Evolutionary conservation across 2,888 invertebrate species (phyloP).

Genomic region (Mythimna lalbum): DNA sequence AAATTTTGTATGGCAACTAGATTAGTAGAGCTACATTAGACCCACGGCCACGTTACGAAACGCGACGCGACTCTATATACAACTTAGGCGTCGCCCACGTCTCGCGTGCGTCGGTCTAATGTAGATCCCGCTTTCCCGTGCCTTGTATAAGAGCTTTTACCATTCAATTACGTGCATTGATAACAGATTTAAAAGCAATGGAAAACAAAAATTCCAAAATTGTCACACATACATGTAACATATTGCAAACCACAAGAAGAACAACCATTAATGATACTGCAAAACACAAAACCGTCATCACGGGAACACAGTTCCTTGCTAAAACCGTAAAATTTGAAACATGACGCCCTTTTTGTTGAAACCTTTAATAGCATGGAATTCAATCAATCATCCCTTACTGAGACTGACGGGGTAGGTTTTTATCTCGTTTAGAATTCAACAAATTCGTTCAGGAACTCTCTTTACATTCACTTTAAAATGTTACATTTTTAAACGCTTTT

Average conservation of each 20-base stretch:
- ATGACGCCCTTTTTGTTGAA: conserved; percentile 56
- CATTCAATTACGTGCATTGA: no score
- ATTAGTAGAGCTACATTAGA: no score
- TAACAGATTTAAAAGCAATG: no score
- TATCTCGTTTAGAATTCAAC: conserved; percentile 57
- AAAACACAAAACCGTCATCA: conserved; percentile 32
- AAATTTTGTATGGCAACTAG: no score
- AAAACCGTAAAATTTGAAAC: conserved; percentile 56
- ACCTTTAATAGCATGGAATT: conserved; percentile 50
- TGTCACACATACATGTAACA: background rate
- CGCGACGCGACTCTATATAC: no score
- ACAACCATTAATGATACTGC: conserved; percentile 40
- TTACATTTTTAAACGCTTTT: conserved; percentile 41
- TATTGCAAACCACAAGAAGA: background rate
- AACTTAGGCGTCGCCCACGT: no score
- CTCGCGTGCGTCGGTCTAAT: no score
- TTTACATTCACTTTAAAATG: conserved; percentile 40
- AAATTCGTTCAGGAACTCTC: conserved; percentile 31
- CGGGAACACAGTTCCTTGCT: conserved; percentile 27
- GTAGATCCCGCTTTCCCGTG: no score
- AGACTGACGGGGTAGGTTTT: conserved; percentile 56
- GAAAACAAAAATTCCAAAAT: background rate
- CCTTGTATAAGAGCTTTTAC: no score
- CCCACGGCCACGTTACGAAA: no score
- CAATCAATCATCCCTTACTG: conserved; percentile 65